Evolutionary conservation across 2,797 vertebrate species (phyloP).

Genomic region (Crax fasciolata): DNA sequence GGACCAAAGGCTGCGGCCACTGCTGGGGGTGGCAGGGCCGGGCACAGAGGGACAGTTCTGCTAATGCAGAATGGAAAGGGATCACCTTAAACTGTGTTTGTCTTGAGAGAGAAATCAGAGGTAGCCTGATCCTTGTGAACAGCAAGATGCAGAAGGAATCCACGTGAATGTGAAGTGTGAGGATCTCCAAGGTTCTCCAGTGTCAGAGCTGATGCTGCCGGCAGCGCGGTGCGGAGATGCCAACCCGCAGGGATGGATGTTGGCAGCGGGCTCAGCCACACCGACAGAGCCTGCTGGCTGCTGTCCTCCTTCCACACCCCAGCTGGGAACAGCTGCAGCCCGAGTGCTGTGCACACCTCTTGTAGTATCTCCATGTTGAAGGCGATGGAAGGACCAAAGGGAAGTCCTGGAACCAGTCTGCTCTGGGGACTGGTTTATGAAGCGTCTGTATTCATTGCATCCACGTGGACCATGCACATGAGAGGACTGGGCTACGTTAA

Average conservation of each 20-base stretch:
- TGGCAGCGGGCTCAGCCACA: neutral
- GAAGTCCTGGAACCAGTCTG: neutral
- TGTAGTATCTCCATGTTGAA: fast-evolving
- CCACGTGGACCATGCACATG: neutral
- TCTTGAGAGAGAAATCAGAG: neutral
- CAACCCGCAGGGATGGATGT: neutral
- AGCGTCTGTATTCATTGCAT: neutral
- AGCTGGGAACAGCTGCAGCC: fast-evolving
- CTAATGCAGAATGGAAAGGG: neutral
- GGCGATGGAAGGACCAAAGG: neutral
- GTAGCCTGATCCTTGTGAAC: neutral
- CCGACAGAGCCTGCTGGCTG: neutral
- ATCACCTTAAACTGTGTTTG: neutral
- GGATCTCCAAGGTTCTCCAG: neutral
- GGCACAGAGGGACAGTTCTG: neutral
- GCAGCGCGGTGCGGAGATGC: neutral
- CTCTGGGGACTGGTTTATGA: neutral
- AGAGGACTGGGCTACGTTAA: neutral
- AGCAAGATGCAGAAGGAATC: fast-evolving
- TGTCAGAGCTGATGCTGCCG: neutral
- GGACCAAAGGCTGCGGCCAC: neutral
- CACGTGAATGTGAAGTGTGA: fast-evolving
- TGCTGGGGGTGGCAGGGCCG: neutral
- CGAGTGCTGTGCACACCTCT: neutral
- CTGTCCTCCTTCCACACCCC: neutral